A percentile compares a stretch with the other conserved stretches of the same genome.
phyloP scores from a whole-genome alignment of 2,797 vertebrate genomes.

The Muscicapa comitata region DNA sequence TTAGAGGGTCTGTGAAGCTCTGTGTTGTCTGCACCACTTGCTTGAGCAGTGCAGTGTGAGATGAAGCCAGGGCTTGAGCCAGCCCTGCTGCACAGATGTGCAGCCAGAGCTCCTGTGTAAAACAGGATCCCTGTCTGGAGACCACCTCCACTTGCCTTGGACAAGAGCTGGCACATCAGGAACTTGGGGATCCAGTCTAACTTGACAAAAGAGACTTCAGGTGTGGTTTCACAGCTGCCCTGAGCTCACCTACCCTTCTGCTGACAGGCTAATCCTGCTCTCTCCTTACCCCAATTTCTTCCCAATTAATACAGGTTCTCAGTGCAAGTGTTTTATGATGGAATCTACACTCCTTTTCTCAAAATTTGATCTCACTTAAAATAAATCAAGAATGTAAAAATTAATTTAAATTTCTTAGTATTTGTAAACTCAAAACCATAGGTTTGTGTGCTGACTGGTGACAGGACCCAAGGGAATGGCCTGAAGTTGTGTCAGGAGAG shows the following conservation, averaged over 20 bases:
- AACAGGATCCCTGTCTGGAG: neutral
- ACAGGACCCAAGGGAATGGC: neutral
- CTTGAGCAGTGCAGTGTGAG: neutral
- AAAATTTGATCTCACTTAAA: neutral
- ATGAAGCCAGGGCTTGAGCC: neutral
- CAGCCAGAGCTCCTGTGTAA: rapidly evolving
- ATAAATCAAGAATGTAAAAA: neutral
- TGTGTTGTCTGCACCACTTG: neutral
- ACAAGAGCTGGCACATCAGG: neutral
- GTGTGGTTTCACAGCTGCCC: neutral
- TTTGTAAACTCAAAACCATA: neutral
- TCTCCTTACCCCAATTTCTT: neutral
- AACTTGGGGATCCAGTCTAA: neutral
- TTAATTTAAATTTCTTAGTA: neutral
- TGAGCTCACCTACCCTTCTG: neutral
- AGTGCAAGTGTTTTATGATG: neutral
- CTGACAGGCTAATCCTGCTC: neutral
- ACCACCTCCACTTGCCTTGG: neutral
- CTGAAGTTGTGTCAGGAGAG: neutral
- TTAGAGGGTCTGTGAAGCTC: neutral
- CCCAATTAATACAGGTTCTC: neutral
- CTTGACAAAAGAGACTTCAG: neutral
- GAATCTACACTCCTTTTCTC: neutral
- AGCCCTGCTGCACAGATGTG: rapidly evolving
- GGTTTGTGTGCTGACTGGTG: neutral